Base-by-base conservation (phyloP, 2,113 vertebrate genomes). In the Hassar affinis region DNA sequence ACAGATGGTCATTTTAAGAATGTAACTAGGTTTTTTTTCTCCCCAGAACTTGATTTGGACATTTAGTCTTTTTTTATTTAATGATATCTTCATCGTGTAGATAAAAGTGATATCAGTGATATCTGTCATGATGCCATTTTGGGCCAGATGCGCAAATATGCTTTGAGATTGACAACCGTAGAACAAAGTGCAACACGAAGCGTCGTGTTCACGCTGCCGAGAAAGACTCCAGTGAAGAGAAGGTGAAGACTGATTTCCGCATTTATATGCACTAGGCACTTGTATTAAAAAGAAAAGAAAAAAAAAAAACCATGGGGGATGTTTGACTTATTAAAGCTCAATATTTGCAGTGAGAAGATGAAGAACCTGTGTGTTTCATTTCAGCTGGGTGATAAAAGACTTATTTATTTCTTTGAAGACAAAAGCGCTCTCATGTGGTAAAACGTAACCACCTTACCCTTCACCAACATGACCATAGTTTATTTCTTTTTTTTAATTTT, bases 401-500 rank as follows among this genome's bases (percentile, higher is more conserved):
- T 96, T 97, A 96, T 97, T 93, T 96, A 95, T 93, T 93, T 93
- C 88, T 90, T 87, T 83, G 69, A 88, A 88, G 75, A 82, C 61
- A 89, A 83, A 52, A 89, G 66, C 81, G 56, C 79, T 77, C 69
- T 90, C 92, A 92, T 84, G 89, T 92, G 90, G 87, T 94, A 90
- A 94, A 93, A 74, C 35, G 10, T 72, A 79, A 30, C 17, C 33
- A 57, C 49, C 59, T 74, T 71, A 0, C 47, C 11, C 51, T 84
- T 88, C 94, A 94, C 93, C 94, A 88, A 80, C 84, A 87, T 87
- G 69, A 81, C 87, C 93, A 87, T 95, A 89, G 95, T 94, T 95
- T 97, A 96, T 96, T 96, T 95, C 94, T 97, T 96, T 92, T 88
- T 95, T 96, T 27, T n/a, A n/a, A n/a, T n/a, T 52, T 75, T 49